A percentile compares a stretch with the other conserved stretches of the same genome.
Conservation (phyloP, 2,797 vertebrate species). For the Lemur catta region DNA sequence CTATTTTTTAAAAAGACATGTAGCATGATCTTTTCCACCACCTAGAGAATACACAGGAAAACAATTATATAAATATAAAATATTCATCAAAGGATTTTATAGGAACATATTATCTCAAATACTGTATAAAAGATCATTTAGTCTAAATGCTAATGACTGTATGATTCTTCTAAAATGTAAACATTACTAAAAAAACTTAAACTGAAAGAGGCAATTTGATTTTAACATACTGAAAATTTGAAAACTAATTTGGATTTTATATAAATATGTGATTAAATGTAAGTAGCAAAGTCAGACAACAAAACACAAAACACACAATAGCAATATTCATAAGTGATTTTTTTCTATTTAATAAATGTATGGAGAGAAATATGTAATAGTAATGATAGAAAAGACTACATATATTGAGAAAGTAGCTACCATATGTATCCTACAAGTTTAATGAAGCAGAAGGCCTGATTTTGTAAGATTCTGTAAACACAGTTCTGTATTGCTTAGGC, state of each 20-base stretch:
- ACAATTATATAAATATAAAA: conserved; percentile 8
- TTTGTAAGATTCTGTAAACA: conserved; percentile 7
- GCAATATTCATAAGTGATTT: not conserved
- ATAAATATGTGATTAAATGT: not conserved
- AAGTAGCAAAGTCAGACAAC: not conserved
- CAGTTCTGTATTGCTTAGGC: not conserved
- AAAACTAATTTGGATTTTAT: conserved; percentile 18
- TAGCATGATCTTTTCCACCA: not conserved
- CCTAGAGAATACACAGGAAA: not conserved
- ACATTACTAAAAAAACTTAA: not conserved
- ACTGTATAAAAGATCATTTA: not conserved
- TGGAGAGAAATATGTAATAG: not conserved
- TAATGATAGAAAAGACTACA: not conserved
- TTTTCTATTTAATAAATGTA: not conserved
- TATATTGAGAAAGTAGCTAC: not conserved
- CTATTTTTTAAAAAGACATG: not conserved
- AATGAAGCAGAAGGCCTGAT: not conserved
- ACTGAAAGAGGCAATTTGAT: not conserved
- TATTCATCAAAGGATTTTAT: not conserved
- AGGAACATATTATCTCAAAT: not conserved
- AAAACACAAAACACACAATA: not conserved
- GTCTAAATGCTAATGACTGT: not conserved
- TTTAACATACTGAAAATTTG: not conserved
- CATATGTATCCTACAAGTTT: not conserved
- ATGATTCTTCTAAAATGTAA: conserved; percentile 11